phyloP scores from a whole-genome alignment of 2,113 vertebrate species.

The Podarcis raffonei region DNA sequence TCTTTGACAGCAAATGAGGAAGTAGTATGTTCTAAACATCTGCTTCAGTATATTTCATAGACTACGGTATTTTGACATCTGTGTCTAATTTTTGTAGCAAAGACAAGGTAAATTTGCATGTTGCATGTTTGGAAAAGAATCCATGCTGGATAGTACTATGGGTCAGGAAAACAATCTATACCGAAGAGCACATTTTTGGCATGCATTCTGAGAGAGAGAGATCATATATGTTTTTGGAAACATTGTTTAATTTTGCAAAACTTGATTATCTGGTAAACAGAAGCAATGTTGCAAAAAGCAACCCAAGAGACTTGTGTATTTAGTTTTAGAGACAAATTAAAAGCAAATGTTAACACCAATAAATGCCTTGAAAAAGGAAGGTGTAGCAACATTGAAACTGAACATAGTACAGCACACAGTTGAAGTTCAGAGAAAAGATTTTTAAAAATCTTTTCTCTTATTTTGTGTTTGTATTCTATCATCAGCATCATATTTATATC shows the following conservation, averaged over 20 bases:
- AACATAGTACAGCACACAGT: background rate
- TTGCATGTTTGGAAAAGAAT: background rate
- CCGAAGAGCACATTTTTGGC: background rate
- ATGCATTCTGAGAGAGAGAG: background rate
- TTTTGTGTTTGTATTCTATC: too few species aligned
- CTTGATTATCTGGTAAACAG: background rate
- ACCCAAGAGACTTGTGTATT: background rate
- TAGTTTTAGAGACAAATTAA: background rate
- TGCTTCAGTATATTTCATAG: conserved; percentile 6
- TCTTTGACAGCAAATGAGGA: conserved; percentile 14
- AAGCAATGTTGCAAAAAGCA: too few species aligned
- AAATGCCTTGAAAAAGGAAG: background rate
- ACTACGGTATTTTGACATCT: conserved; percentile 14
- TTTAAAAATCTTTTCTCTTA: too few species aligned
- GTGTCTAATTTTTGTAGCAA: conserved; percentile 8
- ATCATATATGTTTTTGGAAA: background rate
- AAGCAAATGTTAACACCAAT: background rate
- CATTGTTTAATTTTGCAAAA: background rate
- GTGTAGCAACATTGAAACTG: background rate
- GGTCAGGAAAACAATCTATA: background rate
- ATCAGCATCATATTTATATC: too few species aligned
- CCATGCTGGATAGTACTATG: background rate
- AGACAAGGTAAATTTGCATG: conserved; percentile 5
- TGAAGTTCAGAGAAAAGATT: background rate
- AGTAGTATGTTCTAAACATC: conserved; percentile 9